Base-by-base conservation (phyloP, 2,888 invertebrate genomes). In the Drosophila antonietae region DNA sequence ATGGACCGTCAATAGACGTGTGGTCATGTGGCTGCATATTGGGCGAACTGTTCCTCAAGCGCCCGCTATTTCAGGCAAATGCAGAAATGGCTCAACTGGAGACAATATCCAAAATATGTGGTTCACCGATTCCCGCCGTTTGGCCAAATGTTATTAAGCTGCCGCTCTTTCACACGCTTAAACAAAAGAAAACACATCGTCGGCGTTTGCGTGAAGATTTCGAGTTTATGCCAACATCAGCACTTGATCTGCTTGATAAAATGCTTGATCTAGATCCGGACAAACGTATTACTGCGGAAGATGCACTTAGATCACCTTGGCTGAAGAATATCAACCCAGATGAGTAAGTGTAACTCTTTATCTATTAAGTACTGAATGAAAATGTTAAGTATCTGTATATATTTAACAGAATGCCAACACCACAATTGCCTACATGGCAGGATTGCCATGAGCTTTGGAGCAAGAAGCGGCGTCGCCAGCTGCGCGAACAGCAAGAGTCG, bases 11-110 rank as follows among this genome's bases (percentile, higher is more conserved):
- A 0, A 98, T 99, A 72, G 99, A 99, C 93, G 98, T 99, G 9
- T 99, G 99, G 99, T 99, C 98, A 91, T 98, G 98, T 93, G 99
- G 99, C 88, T 99, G 99, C 92, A 99, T 99, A 86, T 94, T 99
- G 56, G 99, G 99, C 12, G 99, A 99, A 94, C 94, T 99, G 71
- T 99, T 99, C 93, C 95, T 96, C 53, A 98, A 98, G 91, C 97
- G 97, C 88, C 99, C 99, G 1, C 94, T 99, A 52, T 99, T 99
- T 93, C 98, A 97, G 95, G 99, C 98, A 1, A 97, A 97, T 92
- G 94, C 96, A 61, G 99, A 99, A 93, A 95, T 98, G 94, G 95
- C 96, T 93, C 99, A 99, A 91, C 93, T 99, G 80, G 99, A 99
- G 91, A 95, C 97, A 92, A 99, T 99, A 90, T 98, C 98, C 0